These are phyloP conservation scores for Acrocyrtus sp. DNA, from an alignment of 2,888 invertebrate species.

Conservation along the genomic window DNA sequence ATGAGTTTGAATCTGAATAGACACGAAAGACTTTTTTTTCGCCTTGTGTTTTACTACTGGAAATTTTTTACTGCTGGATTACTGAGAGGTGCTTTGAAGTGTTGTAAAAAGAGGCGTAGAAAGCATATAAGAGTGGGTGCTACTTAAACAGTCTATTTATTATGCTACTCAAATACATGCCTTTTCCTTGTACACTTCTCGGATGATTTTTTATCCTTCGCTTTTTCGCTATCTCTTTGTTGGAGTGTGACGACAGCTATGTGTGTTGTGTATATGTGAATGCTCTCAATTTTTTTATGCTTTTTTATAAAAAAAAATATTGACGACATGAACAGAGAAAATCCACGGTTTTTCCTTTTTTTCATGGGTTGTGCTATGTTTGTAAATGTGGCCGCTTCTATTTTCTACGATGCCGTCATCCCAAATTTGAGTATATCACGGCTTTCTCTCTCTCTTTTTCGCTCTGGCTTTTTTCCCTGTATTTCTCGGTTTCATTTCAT, in stretches of 20 bases:
- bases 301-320: slow-evolving; percentile 16
- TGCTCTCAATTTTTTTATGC: slow-evolving; percentile 17
- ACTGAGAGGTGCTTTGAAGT: no score
- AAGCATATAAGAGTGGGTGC: no score
- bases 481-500: no score
- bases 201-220: neutral
- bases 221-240: neutral
- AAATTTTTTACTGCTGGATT: no score
- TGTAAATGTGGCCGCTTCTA: slow-evolving; percentile 1
- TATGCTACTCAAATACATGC: slow-evolving; percentile 33
- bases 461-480: no score
- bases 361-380: no score
- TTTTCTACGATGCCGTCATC: neutral
- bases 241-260: neutral
- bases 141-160: slow-evolving; percentile 30
- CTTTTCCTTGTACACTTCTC: neutral
- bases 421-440: slow-evolving; percentile 3
- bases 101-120: no score
- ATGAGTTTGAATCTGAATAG: slow-evolving; percentile 14
- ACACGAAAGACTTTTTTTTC: slow-evolving; percentile 1
- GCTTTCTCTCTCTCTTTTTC: neutral
- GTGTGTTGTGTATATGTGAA: neutral
- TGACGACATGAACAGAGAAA: slow-evolving; percentile 17
- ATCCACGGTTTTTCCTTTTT: no score
- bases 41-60: no score